phyloP scores from a whole-genome alignment of 1,140 invertebrate genomes.

The Sipha flava region DNA sequence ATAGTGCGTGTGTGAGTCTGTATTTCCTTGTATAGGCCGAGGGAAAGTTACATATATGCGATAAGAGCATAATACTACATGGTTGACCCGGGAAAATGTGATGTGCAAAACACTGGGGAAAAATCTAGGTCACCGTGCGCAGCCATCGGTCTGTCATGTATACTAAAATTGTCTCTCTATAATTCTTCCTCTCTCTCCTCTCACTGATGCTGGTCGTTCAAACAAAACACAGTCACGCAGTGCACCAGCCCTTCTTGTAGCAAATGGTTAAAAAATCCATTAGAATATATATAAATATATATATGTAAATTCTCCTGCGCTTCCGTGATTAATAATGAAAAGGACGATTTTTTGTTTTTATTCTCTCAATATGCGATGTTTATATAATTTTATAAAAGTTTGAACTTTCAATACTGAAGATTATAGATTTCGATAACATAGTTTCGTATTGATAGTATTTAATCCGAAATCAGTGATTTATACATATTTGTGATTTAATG shows the following conservation, averaged over 20 bases:
- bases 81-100: slow-evolving; percentile 14
- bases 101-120: neutral
- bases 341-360: neutral
- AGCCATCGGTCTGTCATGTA: neutral
- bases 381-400: neutral
- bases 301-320: neutral
- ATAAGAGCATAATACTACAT: slow-evolving; percentile 16
- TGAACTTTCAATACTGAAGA: no score
- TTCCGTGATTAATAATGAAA: neutral
- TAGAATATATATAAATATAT: neutral
- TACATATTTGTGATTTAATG: no score
- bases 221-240: neutral
- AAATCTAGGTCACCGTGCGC: slow-evolving; percentile 4
- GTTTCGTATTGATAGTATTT: no score
- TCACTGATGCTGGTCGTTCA: neutral
- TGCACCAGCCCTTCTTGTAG: neutral
- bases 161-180: neutral
- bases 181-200: no score
- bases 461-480: no score
- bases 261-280: neutral
- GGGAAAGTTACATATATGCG: neutral
- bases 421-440: no score
- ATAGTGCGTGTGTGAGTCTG: no score
- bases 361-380: neutral
- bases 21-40: neutral